Base-by-base conservation (phyloP, 2,113 vertebrate species). In the Petrocephalus zakoni region DNA sequence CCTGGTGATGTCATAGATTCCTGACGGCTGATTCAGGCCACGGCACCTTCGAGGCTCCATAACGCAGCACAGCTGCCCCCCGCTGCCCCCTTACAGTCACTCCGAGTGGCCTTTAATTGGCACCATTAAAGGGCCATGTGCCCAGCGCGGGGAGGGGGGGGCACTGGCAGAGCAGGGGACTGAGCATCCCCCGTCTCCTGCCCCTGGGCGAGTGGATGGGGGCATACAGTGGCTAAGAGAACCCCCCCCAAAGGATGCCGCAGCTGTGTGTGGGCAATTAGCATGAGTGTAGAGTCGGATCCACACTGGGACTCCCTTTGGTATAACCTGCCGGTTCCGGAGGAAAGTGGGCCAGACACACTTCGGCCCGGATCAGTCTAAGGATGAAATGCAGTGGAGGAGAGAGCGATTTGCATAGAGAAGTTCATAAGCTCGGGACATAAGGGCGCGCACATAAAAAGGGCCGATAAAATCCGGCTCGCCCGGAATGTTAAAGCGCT, bases 401-500 rank as follows among this genome's bases (percentile, higher is more conserved):
- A 93, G 92, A 93, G 92, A 95, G 93, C 92, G 93, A 96, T 96
- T 95, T 96, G 95, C 95, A 95, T 95, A 94, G 94, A 94, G 95
- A 95, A 95, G 95, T 95, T 96, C 95, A 95, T 95, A 95, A 94
- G 94, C 94, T 91, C 87, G 88, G 94, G 94, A 95, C 95, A 96
- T 95, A 96, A 95, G 95, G 94, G 94, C 94, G 91, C 89, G 94
- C 91, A 91, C 92, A 88, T 95, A 95, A 96, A 96, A 93, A 93
- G 58, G 19, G 85, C 92, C 91, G 90, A 93, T 96, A 95, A 95
- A 96, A 94, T 93, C 91, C 94, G 94, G 94, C 94, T 95, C 93
- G 94, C 94, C 95, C 94, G 94, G 94, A 96, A 95, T 95, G 95
- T 95, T 96, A 95, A 95, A 94, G 93, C 92, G 95, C 94, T 91